phyloP scores from a whole-genome alignment of 2,888 invertebrate species.

The Archips crataeganus region DNA sequence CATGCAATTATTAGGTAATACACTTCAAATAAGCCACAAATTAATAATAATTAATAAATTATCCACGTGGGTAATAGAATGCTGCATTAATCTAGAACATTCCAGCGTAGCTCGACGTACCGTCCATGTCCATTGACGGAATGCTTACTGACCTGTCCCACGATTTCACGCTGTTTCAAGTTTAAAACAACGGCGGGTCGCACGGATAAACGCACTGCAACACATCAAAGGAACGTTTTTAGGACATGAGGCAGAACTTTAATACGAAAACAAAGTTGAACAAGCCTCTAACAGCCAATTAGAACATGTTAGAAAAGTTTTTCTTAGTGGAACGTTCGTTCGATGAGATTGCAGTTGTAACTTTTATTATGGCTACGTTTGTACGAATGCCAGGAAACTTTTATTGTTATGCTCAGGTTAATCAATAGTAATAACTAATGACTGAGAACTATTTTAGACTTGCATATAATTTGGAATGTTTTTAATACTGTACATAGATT shows the following conservation, averaged over 20 bases:
- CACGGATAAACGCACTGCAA: slow-evolving; percentile 42
- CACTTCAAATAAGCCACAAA: background rate
- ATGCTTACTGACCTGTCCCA: slow-evolving; percentile 73
- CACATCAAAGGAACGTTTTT: slow-evolving; percentile 43
- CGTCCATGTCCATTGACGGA: slow-evolving; percentile 32
- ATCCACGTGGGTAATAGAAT: background rate
- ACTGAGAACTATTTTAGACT: too few relatives aligned
- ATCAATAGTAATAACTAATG: too few relatives aligned
- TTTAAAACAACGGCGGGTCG: slow-evolving; percentile 62
- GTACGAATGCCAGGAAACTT: background rate
- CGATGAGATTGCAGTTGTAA: slow-evolving; percentile 33
- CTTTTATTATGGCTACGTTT: slow-evolving; percentile 6
- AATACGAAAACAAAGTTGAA: slow-evolving; percentile 36
- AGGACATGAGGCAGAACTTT: slow-evolving; percentile 36
- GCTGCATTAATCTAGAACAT: background rate
- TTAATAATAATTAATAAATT: too few relatives aligned
- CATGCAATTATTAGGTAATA: background rate
- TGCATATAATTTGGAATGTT: too few relatives aligned
- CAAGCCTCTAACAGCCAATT: slow-evolving; percentile 34
- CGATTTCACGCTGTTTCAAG: slow-evolving; percentile 76
- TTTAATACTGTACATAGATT: too few relatives aligned
- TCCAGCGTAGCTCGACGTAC: slow-evolving; percentile 14
- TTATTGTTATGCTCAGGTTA: background rate
- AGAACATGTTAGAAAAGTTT: slow-evolving; percentile 34
- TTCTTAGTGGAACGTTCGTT: slow-evolving; percentile 22